Base-by-base conservation (phyloP, 2,888 invertebrate species). In the Terebella lapidaria region DNA sequence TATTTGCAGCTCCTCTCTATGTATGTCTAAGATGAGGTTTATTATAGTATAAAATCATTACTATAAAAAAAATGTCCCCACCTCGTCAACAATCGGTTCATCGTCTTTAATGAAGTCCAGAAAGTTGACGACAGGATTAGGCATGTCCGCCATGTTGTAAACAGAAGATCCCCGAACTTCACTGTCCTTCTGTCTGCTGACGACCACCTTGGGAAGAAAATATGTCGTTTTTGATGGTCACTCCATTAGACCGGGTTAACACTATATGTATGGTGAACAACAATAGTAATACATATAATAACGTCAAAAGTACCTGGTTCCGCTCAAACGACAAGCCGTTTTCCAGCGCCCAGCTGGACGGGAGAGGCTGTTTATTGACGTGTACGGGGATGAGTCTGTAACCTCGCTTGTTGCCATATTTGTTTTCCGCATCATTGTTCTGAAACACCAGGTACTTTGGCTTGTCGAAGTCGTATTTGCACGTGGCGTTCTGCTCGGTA, bases 361-460 rank as follows among this genome's bases (percentile, higher is more conserved):
- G 73, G 4, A 73, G 63, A 29, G 72, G 52, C 58, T 69, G 67
- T 52, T 74, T 74, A 24, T 72, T 69, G 63, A 74, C 67, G 22
- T 71, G 71, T 22, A 65, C 66, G 3, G 70, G 59, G 15, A 68
- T 54, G 2, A 77, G 56, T 22, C 72, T 56, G 62, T 73, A 74
- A 0, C 71, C 71, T n/a, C 72, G 64, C 3, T 65, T 65, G 56
- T 73, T 66, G 1, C 72, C 74, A 47, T 63, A 67, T 3, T 63
- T 47, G 20, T 65, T 62, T 4, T 68, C 64, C 20, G 25, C 28
- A 4, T 59, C 58, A 1, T 67, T 47, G 62, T 71, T 73, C 25
- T 70, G 69, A 49, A 76, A 63, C 5, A 76, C 54, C n/a, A 74
- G 67, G 56, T 74, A 69, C 60, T 74, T 75, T 1, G 78, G 77